These are phyloP conservation scores for Ostrea edulis DNA, from an alignment of 1,140 invertebrate species.

Conservation along the genomic window DNA sequence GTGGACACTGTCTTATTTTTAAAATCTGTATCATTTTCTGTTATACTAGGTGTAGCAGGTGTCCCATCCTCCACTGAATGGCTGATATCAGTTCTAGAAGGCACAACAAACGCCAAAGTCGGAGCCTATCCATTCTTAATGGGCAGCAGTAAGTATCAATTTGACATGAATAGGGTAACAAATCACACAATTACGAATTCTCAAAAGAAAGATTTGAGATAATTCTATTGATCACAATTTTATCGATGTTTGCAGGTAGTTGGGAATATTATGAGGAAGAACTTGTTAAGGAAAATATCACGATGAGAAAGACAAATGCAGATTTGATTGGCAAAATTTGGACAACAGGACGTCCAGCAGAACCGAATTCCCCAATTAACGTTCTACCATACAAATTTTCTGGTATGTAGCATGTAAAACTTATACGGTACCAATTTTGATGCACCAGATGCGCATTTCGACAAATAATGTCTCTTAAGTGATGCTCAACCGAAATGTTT, in stretches of 20 bases:
- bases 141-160: conserved; percentile 82
- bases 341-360: conserved; percentile 65
- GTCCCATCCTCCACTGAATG: conserved; percentile 88
- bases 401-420: conserved; percentile 61
- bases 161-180: too few species aligned
- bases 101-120: conserved; percentile 83
- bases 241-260: conserved; percentile 22
- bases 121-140: conserved; percentile 91
- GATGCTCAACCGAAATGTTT: too few species aligned
- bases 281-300: conserved; percentile 57
- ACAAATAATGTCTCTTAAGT: too few species aligned
- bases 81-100: conserved; percentile 85
- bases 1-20: too few species aligned
- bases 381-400: conserved; percentile 67
- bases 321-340: conserved; percentile 75
- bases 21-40: background rate
- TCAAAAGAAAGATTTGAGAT: background rate
- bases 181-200: background rate
- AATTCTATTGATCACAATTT: background rate
- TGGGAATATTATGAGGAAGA: conserved; percentile 57
- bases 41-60: conserved; percentile 82
- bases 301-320: conserved; percentile 53
- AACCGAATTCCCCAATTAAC: conserved; percentile 67
- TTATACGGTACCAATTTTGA: too few species aligned
- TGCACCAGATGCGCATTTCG: too few species aligned